Evolutionary conservation across 2,113 vertebrate genomes (phyloP).

Genomic region (Eulemur macaco): DNA sequence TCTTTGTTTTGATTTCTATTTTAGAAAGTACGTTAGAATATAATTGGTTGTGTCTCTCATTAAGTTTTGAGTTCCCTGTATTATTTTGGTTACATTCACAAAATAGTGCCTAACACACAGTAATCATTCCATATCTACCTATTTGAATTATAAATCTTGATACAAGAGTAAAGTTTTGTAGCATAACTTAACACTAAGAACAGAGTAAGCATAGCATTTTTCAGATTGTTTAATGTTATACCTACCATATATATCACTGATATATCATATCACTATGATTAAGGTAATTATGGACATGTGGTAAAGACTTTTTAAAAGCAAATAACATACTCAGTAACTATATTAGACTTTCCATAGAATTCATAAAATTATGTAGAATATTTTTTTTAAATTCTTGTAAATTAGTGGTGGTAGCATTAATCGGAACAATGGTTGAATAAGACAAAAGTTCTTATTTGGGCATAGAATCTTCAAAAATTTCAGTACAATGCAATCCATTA

Average conservation of each 20-base stretch:
- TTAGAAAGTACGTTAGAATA: not conserved
- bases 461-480: not conserved
- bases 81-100: not conserved
- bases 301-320: not conserved
- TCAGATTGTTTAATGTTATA: not conserved
- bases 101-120: accelerated
- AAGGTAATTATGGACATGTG: not conserved
- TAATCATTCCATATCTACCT: not conserved
- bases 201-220: not conserved
- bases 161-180: not conserved
- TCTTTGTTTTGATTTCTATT: not conserved
- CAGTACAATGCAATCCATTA: not conserved
- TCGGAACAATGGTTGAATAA: not conserved
- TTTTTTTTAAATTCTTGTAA: not conserved
- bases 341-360: not conserved
- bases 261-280: not conserved
- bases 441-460: not conserved
- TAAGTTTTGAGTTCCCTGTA: not conserved
- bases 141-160: not conserved
- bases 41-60: not conserved
- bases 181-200: not conserved
- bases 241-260: not conserved
- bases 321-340: not conserved
- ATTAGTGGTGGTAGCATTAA: not conserved
- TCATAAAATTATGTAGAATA: not conserved